phyloP scores from a whole-genome alignment of 2,113 vertebrate genomes.

The Carassius gibelio region DNA sequence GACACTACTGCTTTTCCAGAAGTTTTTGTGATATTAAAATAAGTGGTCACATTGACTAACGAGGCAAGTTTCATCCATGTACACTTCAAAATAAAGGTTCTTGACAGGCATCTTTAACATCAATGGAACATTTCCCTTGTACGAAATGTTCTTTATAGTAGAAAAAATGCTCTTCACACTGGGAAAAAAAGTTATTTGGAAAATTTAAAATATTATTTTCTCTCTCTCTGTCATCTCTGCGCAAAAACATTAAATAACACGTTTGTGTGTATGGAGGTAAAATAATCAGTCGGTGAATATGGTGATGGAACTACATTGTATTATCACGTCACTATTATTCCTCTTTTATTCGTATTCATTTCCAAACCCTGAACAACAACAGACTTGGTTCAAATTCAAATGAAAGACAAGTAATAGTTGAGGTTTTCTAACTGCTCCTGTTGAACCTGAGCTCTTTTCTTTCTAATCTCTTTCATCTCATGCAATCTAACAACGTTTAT shows the following conservation, averaged over 20 bases:
- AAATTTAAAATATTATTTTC: too few relatives aligned
- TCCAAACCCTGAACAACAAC: neutral
- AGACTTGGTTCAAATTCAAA: neutral
- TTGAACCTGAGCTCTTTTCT: neutral
- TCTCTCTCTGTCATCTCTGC: too few relatives aligned
- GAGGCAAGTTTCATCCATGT: neutral
- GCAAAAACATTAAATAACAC: too few relatives aligned
- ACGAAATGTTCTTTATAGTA: too few relatives aligned
- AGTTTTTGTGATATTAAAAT: neutral
- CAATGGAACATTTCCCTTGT: too few relatives aligned
- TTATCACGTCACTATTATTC: neutral
- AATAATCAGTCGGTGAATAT: neutral
- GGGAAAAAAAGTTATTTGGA: too few relatives aligned
- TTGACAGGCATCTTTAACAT: too few relatives aligned
- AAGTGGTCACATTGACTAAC: neutral
- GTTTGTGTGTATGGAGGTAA: too few relatives aligned
- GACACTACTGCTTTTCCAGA: neutral
- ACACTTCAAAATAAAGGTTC: too few relatives aligned
- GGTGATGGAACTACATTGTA: neutral
- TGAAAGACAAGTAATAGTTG: neutral
- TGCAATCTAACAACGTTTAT: neutral
- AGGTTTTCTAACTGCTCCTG: neutral
- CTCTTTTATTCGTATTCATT: neutral
- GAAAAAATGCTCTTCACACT: too few relatives aligned
- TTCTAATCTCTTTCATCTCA: neutral